These are phyloP conservation scores for Pedionomus torquatus DNA, from an alignment of 2,113 vertebrate genomes.

Conservation along the genomic window DNA sequence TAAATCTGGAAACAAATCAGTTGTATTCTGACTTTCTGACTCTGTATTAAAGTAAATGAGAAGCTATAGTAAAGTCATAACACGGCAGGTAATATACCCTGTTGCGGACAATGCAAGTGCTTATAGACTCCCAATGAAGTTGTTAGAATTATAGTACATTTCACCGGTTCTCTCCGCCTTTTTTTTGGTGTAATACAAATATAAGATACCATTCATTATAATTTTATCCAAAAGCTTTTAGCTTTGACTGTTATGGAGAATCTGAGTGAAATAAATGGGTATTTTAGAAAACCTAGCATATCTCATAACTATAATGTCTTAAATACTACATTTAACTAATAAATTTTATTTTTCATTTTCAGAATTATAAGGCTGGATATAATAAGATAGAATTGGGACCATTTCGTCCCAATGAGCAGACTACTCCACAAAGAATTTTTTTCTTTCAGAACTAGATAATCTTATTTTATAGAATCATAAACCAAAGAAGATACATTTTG, in stretches of 20 bases:
- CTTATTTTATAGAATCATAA: not conserved
- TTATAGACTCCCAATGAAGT: not conserved
- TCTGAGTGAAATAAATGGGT: not conserved
- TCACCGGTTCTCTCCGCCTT: not conserved
- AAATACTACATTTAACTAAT: not conserved
- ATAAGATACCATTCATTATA: not conserved
- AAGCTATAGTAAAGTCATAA: not conserved
- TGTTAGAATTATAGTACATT: not conserved
- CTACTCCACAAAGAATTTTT: too few relatives aligned
- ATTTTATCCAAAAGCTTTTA: not conserved
- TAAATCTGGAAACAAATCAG: not conserved
- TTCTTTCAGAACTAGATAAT: not conserved
- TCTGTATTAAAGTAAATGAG: not conserved
- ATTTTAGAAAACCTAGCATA: not conserved
- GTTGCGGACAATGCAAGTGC: not conserved
- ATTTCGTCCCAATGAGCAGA: not conserved
- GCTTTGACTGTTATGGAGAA: not conserved
- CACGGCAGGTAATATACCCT: not conserved
- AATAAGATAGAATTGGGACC: not conserved
- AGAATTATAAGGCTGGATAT: not conserved
- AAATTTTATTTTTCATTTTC: not conserved
- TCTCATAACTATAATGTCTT: not conserved
- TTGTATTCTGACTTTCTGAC: not conserved
- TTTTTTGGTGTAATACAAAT: not conserved
- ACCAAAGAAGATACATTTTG: not conserved